Evolutionary conservation across 2,888 invertebrate species (phyloP).

Genomic region (Eupithecia pulchellata): DNA sequence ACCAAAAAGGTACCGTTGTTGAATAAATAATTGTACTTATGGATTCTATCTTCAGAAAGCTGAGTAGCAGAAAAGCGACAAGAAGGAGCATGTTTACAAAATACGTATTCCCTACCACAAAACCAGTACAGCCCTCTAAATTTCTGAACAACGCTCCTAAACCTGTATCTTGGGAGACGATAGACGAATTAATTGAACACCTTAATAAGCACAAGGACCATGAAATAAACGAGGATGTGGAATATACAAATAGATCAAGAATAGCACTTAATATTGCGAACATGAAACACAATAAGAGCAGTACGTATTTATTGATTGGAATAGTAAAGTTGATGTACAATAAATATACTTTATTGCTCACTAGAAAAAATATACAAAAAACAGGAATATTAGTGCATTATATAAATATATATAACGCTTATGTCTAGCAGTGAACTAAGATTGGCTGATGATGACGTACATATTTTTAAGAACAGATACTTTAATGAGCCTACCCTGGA

Average conservation of each 20-base stretch:
- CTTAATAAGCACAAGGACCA: constrained; percentile 47
- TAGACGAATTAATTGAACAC: constrained; percentile 57
- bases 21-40: neutral
- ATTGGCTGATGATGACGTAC: too few relatives aligned
- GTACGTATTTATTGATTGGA: constrained; percentile 55
- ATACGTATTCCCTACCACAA: constrained; percentile 40
- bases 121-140: constrained; percentile 12
- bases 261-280: constrained; percentile 53
- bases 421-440: too few relatives aligned
- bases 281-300: constrained; percentile 55
- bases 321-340: too few relatives aligned
- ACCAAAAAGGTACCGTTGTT: too few relatives aligned
- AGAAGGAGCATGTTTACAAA: constrained; percentile 28
- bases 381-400: too few relatives aligned
- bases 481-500: too few relatives aligned
- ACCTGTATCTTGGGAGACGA: constrained; percentile 48
- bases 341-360: too few relatives aligned
- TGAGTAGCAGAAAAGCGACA: neutral
- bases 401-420: too few relatives aligned
- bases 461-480: too few relatives aligned
- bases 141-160: constrained; percentile 26
- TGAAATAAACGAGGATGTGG: neutral
- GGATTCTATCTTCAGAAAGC: neutral
- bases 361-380: too few relatives aligned
- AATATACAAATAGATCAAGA: constrained; percentile 15